Percentiles rank a stretch among this genome's conserved stretches.
Evolutionary conservation across 2,888 invertebrate genomes (phyloP).

Genomic region (Panopea generosa): DNA sequence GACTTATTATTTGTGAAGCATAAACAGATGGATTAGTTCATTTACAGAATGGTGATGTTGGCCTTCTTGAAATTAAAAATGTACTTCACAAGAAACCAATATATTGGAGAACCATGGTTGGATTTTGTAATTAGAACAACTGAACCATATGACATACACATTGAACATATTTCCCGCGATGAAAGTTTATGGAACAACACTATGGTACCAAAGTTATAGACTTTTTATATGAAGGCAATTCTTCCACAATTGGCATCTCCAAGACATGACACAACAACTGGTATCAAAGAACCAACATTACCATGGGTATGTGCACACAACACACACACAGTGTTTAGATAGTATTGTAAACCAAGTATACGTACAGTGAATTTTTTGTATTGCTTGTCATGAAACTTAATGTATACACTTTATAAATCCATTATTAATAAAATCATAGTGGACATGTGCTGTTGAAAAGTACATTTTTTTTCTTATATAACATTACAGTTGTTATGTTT

Average conservation of each 20-base stretch:
- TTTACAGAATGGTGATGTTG: background rate
- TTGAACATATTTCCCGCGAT: conserved; percentile 22
- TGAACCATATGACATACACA: conserved; percentile 36
- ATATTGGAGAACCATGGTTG: conserved; percentile 27
- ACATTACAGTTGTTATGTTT: no score
- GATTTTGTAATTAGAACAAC: conserved; percentile 42
- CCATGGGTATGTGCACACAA: conserved; percentile 46
- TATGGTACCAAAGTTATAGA: conserved; percentile 33
- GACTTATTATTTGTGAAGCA: conserved; percentile 18
- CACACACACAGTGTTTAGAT: no score
- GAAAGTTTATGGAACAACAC: conserved; percentile 18
- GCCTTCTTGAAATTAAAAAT: conserved; percentile 27
- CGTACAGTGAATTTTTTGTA: no score
- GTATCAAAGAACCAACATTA: conserved; percentile 22
- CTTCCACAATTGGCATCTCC: conserved; percentile 36
- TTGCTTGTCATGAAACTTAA: no score
- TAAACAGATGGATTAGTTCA: conserved; percentile 45
- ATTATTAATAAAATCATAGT: no score
- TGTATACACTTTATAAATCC: no score
- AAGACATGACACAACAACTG: conserved; percentile 28
- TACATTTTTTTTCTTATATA: no score
- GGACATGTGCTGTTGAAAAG: no score
- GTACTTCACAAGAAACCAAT: conserved; percentile 27
- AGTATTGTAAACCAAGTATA: no score
- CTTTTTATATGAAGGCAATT: conserved; percentile 19